Evolutionary conservation across 2,888 invertebrate species (phyloP).

Genomic region (Parnassius mnemosyne): DNA sequence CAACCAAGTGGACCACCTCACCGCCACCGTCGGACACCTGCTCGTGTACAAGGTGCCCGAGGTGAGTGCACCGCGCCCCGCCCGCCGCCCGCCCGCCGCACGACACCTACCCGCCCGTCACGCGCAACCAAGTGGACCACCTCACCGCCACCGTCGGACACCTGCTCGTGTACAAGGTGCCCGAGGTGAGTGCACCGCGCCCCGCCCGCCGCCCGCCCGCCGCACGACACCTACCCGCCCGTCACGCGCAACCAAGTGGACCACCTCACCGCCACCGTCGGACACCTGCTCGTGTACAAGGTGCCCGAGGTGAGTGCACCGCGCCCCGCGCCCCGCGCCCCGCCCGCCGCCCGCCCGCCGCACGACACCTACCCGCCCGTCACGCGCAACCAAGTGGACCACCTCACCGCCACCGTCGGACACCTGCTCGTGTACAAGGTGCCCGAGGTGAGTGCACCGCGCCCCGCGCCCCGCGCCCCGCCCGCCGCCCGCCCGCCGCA

Average conservation of each 20-base stretch:
- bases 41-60: slow-evolving; percentile 90
- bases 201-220: slow-evolving; percentile 66
- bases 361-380: slow-evolving; percentile 87
- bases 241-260: slow-evolving; percentile 92
- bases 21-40: slow-evolving; percentile 90
- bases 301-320: slow-evolving; percentile 85
- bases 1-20: slow-evolving; percentile 92
- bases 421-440: slow-evolving; percentile 84
- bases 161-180: slow-evolving; percentile 85
- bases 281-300: slow-evolving; percentile 87
- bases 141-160: slow-evolving; percentile 90
- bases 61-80: slow-evolving; percentile 68
- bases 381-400: slow-evolving; percentile 91
- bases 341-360: slow-evolving; percentile 39
- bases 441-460: slow-evolving; percentile 5
- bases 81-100: slow-evolving; percentile 50
- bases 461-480: too few species aligned
- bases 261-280: slow-evolving; percentile 89
- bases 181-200: slow-evolving; percentile 62
- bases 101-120: slow-evolving; percentile 80
- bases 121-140: slow-evolving; percentile 91
- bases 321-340: background rate
- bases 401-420: slow-evolving; percentile 90
- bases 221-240: slow-evolving; percentile 86
- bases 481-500: too few species aligned